Evolutionary conservation across 1,140 invertebrate genomes (phyloP).

Genomic region (Drosophila parvula): DNA sequence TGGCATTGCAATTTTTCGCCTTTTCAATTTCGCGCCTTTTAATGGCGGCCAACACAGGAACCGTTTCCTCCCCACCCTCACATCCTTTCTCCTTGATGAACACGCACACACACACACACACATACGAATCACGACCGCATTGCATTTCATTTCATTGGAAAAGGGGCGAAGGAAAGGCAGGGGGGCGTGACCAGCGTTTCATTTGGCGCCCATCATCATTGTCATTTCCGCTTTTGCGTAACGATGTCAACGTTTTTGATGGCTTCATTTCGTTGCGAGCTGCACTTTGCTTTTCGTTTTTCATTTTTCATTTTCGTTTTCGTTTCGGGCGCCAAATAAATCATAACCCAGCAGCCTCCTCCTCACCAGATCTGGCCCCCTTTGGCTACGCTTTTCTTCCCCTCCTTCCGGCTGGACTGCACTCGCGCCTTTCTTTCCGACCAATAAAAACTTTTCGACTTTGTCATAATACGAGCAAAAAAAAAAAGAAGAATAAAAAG

Average conservation of each 20-base stretch:
- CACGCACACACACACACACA: conserved; percentile 3
- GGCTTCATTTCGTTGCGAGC: conserved; percentile 71
- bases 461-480: conserved; percentile 72
- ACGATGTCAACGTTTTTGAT: conserved; percentile 80
- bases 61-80: conserved; percentile 10
- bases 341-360: conserved; percentile 57
- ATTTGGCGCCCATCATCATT: conserved; percentile 67
- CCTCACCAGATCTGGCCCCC: neutral
- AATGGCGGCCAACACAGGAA: conserved; percentile 53
- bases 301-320: conserved; percentile 17
- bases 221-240: conserved; percentile 80
- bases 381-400: too few species aligned
- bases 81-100: conserved; percentile 14
- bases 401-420: neutral
- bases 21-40: conserved; percentile 78
- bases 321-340: conserved; percentile 66
- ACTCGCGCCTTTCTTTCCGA: conserved; percentile 13
- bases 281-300: conserved; percentile 47
- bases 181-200: conserved; percentile 33
- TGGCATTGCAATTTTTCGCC: conserved; percentile 74
- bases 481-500: conserved; percentile 12
- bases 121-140: conserved; percentile 64
- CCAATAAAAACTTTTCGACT: conserved; percentile 78
- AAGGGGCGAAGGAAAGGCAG: neutral
- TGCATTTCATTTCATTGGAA: conserved; percentile 61